A percentile compares a stretch with the other conserved stretches of the same genome.
Evolutionary conservation across 2,888 invertebrate genomes (phyloP).

Genomic region (Campoplex nolae): DNA sequence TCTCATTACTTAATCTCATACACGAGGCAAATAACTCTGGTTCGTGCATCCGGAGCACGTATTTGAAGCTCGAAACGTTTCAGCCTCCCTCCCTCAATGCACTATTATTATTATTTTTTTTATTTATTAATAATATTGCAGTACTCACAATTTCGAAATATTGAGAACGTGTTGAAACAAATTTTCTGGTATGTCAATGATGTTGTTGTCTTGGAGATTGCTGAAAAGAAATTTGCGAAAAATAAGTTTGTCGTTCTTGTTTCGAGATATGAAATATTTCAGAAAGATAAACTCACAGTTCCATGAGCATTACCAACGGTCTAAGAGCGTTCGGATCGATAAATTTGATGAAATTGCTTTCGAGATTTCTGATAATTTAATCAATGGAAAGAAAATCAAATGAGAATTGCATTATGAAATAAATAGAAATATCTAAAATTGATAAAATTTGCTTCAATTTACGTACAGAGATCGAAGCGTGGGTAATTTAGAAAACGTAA

Average conservation of each 20-base stretch:
- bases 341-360: slow-evolving; percentile 83
- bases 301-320: slow-evolving; percentile 83
- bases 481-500: slow-evolving; percentile 49
- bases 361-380: slow-evolving; percentile 77
- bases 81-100: not conserved
- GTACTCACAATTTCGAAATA: slow-evolving; percentile 86
- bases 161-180: slow-evolving; percentile 83
- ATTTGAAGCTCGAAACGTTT: slow-evolving; percentile 61
- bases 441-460: not conserved
- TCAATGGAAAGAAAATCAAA: not conserved
- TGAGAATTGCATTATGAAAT: too few relatives aligned
- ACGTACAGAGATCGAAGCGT: slow-evolving; percentile 57
- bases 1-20: slow-evolving; percentile 71
- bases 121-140: slow-evolving; percentile 20
- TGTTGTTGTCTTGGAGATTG: slow-evolving; percentile 85
- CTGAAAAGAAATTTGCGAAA: slow-evolving; percentile 78
- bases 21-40: slow-evolving; percentile 69
- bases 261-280: not conserved
- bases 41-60: slow-evolving; percentile 73
- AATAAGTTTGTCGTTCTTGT: slow-evolving; percentile 25
- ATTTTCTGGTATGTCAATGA: slow-evolving; percentile 83
- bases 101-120: slow-evolving; percentile 8
- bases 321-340: slow-evolving; percentile 85
- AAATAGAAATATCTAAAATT: not conserved
- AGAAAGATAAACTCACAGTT: slow-evolving; percentile 85